These are phyloP conservation scores for Cynoglossus semilaevis DNA, from an alignment of 2,113 vertebrate genomes.

Conservation along the genomic window DNA sequence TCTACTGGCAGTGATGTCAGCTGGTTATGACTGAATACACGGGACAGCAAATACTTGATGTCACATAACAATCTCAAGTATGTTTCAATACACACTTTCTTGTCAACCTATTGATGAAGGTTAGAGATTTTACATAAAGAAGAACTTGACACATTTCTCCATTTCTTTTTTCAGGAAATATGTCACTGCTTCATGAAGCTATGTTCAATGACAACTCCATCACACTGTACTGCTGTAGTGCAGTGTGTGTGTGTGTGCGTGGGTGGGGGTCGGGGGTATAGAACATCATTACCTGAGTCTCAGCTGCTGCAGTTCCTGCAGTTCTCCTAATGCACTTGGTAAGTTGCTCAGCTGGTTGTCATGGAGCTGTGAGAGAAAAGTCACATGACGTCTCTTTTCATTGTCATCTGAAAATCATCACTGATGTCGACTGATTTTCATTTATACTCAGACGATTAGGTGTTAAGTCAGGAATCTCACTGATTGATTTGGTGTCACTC, in stretches of 20 bases:
- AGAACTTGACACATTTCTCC: no score
- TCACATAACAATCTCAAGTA: not conserved
- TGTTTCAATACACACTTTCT: no score
- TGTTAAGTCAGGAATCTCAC: not conserved
- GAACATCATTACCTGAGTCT: conserved; percentile 62
- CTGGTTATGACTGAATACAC: conserved; percentile 85
- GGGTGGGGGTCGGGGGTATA: no score
- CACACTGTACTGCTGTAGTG: not conserved
- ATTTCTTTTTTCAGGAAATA: no score
- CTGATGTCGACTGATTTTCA: no score
- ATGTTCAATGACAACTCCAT: not conserved
- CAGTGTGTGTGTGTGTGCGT: not conserved
- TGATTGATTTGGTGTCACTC: conserved; percentile 27
- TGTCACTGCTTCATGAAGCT: not conserved
- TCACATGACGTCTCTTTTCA: no score
- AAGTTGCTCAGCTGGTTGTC: conserved; percentile 88
- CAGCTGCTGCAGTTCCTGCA: conserved; percentile 89
- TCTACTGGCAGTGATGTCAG: conserved; percentile 81
- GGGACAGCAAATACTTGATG: conserved; percentile 3
- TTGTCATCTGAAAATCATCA: no score
- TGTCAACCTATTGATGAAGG: no score
- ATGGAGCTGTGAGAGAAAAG: conserved; percentile 82
- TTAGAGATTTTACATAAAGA: no score
- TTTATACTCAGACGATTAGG: no score
- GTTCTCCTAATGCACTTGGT: conserved; percentile 82